A percentile compares a stretch with the other conserved stretches of the same genome.
phyloP scores from a whole-genome alignment of 2,797 vertebrate species.

The Pseudochromis fuscus region DNA sequence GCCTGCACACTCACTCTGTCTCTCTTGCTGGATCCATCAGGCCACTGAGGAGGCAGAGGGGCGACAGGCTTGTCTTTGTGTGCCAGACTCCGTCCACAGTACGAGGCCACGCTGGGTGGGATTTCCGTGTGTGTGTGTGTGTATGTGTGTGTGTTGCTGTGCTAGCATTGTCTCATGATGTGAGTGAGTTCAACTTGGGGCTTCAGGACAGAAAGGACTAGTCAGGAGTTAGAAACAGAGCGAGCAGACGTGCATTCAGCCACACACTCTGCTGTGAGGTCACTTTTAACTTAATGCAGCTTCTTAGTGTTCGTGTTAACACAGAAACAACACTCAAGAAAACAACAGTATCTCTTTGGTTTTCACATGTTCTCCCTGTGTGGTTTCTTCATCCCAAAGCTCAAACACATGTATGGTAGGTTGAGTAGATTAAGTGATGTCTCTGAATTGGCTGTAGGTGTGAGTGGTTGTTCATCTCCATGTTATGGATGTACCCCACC shows the following conservation, averaged over 20 bases:
- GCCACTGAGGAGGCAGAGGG: slow-evolving; percentile 33
- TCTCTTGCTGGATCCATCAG: slow-evolving; percentile 35
- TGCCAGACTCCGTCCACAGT: slow-evolving; percentile 43
- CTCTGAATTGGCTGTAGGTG: no score
- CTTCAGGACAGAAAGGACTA: slow-evolving; percentile 20
- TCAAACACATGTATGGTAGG: no score
- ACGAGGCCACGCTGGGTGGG: neutral
- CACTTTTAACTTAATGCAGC: slow-evolving; percentile 2
- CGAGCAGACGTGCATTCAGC: slow-evolving; percentile 6
- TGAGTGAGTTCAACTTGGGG: slow-evolving; percentile 42
- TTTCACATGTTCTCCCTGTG: neutral
- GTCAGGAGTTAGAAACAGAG: slow-evolving; percentile 21
- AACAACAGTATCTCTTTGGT: neutral
- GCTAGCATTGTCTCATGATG: slow-evolving; percentile 52
- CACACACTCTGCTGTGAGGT: slow-evolving; percentile 5
- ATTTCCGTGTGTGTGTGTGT: slow-evolving; percentile 1
- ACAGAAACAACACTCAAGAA: neutral
- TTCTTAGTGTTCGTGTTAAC: slow-evolving; percentile 3
- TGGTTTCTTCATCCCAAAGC: no score
- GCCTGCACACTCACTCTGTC: slow-evolving; percentile 17
- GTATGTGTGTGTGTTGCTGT: neutral
- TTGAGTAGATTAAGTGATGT: no score
- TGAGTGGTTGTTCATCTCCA: no score
- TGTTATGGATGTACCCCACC: no score
- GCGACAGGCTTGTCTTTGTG: slow-evolving; percentile 58